Conservation (phyloP, 2,797 vertebrate genomes). For the Phrynocephalus vlangalii region DNA sequence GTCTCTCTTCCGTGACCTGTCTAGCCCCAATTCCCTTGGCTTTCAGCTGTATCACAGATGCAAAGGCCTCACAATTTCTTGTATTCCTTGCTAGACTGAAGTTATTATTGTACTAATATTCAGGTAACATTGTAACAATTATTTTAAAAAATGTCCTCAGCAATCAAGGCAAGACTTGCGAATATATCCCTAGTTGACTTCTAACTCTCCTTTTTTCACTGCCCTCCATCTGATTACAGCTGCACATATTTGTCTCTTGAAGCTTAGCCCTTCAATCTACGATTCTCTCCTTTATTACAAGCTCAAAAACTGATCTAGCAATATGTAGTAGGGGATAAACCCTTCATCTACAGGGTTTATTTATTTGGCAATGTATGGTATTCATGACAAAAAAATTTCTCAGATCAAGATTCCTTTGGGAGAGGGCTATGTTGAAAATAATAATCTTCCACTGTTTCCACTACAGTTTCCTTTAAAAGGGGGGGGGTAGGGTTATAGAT, state of each 20-base stretch:
- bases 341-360: not conserved
- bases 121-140: not conserved
- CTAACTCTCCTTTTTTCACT: conserved; percentile 33
- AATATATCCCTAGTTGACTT: conserved; percentile 62
- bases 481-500: not conserved
- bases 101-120: not conserved
- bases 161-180: conserved; percentile 68
- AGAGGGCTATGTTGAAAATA: too few species aligned
- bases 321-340: not conserved
- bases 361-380: not conserved
- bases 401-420: not conserved
- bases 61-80: not conserved
- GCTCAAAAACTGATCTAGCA: not conserved
- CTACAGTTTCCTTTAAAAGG: not conserved
- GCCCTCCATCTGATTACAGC: conserved; percentile 43
- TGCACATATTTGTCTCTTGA: conserved; percentile 25
- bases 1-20: too few species aligned
- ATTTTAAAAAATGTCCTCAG: conserved; percentile 18
- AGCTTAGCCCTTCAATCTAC: conserved; percentile 30
- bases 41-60: not conserved
- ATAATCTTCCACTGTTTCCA: not conserved
- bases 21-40: not conserved
- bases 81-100: not conserved
- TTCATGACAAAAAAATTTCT: not conserved
- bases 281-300: not conserved